These are phyloP conservation scores for Xiphophorus couchianus DNA, from an alignment of 2,113 vertebrate genomes.

Conservation along the genomic window DNA sequence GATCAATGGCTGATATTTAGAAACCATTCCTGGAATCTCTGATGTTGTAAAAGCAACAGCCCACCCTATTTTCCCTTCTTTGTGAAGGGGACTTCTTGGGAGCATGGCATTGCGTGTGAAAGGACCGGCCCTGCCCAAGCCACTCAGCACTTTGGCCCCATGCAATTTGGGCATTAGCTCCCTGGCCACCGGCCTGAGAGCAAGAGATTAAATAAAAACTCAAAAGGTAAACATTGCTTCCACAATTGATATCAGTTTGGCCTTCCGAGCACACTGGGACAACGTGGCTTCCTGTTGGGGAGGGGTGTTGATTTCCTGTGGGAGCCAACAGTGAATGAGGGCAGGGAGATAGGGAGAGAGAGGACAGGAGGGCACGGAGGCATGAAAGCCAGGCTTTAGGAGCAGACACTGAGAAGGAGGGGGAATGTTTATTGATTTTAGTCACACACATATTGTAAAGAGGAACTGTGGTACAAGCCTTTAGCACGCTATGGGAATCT, in stretches of 20 bases:
- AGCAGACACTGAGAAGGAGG: slow-evolving; percentile 63
- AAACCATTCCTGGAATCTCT: slow-evolving; percentile 58
- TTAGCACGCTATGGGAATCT: slow-evolving; percentile 84
- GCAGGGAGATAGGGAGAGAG: slow-evolving; percentile 46
- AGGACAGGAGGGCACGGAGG: slow-evolving; percentile 60
- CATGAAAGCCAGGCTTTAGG: slow-evolving; percentile 72
- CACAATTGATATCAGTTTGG: slow-evolving; percentile 76
- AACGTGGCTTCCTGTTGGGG: slow-evolving; percentile 68
- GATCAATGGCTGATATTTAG: slow-evolving; percentile 65
- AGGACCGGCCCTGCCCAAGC: slow-evolving; percentile 67
- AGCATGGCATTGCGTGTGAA: slow-evolving; percentile 80
- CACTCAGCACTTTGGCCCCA: slow-evolving; percentile 65
- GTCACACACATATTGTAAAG: slow-evolving; percentile 83
- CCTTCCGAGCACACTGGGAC: slow-evolving; percentile 74
- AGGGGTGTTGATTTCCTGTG: slow-evolving; percentile 77
- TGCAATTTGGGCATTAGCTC: slow-evolving; percentile 66
- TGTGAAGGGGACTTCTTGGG: slow-evolving; percentile 54
- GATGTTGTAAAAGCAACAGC: slow-evolving; percentile 54
- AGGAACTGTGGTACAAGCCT: slow-evolving; percentile 78
- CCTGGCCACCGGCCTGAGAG: slow-evolving; percentile 68
- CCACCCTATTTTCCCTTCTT: slow-evolving; percentile 47
- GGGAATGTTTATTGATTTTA: slow-evolving; percentile 87
- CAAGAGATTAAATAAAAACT: slow-evolving; percentile 73
- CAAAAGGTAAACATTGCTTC: slow-evolving; percentile 82
- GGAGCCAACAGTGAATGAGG: slow-evolving; percentile 51